Conservation (phyloP, 2,888 invertebrate genomes). For the Leptopilina syphax region DNA sequence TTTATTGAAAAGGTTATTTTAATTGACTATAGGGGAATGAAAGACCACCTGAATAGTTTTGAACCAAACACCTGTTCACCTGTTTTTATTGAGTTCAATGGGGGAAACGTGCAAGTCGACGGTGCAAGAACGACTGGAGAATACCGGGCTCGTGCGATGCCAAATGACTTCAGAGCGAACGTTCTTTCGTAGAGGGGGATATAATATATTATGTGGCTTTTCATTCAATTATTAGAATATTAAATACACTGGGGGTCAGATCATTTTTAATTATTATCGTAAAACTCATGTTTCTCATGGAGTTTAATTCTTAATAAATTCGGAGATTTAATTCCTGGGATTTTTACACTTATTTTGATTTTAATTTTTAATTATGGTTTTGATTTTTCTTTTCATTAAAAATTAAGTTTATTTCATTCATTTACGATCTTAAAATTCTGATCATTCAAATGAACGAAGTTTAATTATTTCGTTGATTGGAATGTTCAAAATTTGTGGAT, state of each 20-base stretch:
- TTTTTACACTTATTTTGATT: no score
- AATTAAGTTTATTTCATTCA: no score
- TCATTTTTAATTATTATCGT: neutral
- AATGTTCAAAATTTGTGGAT: no score
- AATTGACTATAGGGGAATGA: neutral
- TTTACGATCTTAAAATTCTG: no score
- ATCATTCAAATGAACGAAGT: no score
- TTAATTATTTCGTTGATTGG: no score
- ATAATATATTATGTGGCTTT: neutral
- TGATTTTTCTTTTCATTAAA: neutral
- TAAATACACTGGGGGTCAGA: neutral
- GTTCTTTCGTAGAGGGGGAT: slow-evolving; percentile 18
- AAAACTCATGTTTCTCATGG: neutral
- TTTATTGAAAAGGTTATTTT: neutral
- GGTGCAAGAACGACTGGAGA: slow-evolving; percentile 21
- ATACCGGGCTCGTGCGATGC: neutral
- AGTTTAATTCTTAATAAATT: no score
- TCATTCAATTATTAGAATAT: neutral
- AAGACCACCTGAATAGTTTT: neutral
- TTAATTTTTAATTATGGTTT: neutral
- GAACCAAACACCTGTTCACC: slow-evolving; percentile 38
- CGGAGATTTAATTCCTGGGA: no score
- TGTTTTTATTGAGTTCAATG: neutral
- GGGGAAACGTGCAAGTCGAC: slow-evolving; percentile 17
- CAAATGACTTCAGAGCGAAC: slow-evolving; percentile 9